Conservation (phyloP, 2,113 vertebrate genomes). For the Plotosus lineatus region DNA sequence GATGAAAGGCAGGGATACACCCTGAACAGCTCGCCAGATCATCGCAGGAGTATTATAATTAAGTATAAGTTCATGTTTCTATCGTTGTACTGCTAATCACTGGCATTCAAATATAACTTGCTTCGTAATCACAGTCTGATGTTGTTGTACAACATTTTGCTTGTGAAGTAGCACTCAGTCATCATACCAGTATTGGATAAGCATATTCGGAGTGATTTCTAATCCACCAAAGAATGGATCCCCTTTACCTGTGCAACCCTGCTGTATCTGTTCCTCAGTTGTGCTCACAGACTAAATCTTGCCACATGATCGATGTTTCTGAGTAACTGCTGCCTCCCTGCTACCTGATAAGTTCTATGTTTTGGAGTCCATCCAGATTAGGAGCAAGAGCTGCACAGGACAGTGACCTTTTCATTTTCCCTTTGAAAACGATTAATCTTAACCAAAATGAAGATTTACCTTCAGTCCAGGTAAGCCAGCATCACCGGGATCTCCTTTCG, state of each 20-base stretch:
- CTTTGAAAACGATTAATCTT: neutral
- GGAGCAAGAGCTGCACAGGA: slow-evolving; percentile 47
- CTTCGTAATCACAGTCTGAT: neutral
- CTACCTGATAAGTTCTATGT: slow-evolving; percentile 38
- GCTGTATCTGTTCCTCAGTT: neutral
- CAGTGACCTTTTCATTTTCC: slow-evolving; percentile 1
- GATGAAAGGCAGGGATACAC: too few species aligned
- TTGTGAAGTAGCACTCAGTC: neutral
- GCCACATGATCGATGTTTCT: slow-evolving; percentile 43
- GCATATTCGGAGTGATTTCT: neutral
- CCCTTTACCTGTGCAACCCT: neutral
- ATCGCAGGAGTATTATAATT: too few species aligned
- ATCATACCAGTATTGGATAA: neutral
- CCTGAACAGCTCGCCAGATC: too few species aligned
- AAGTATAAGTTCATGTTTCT: too few species aligned
- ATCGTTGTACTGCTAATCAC: too few species aligned
- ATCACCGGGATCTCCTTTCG: slow-evolving; percentile 91
- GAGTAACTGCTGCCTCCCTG: slow-evolving; percentile 23
- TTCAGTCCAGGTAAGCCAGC: slow-evolving; percentile 86
- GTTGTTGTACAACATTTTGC: neutral
- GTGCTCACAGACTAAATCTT: slow-evolving; percentile 41
- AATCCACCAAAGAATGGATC: neutral
- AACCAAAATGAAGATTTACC: slow-evolving; percentile 63
- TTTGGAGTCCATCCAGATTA: slow-evolving; percentile 42
- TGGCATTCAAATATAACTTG: neutral